Evolutionary conservation across 1,140 invertebrate genomes (phyloP), one percentile per base, ranked within the genome.

Genomic region (Matsumurasca onukii): DNA sequence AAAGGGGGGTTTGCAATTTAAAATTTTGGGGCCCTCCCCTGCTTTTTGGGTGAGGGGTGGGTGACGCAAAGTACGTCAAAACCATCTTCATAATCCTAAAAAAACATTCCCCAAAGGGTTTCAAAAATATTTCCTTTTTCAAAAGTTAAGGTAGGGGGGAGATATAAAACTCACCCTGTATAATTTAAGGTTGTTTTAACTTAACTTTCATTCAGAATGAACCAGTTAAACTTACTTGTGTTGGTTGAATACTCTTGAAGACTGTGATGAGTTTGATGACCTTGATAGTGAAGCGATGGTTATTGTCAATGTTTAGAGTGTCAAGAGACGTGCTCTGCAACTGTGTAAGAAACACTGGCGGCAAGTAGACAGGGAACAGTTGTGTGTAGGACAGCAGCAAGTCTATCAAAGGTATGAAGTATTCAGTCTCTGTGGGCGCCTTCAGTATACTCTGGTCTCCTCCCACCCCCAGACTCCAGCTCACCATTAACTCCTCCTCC

Each of bases 351-450:
- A 59, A 59, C 24, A 29, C 25, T 2, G 55, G 22, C 22, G 55
- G 55, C 2, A 59, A 27, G n/a, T 59, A 59, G 2, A 59, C 5
- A 25, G 55, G 25, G 25, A 59, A 59, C 55, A 59, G 24, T 27
- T 59, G 55, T 22, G 55, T 22, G 55, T 27, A 59, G 55, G 55
- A 59, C 3, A 59, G 25, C 55, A 59, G 55, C 24, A 59, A 27
- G 3, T 59, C 55, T n/a, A 59, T 12, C 55, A 59, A 27, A 27
- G 55, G 55, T 3, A 59, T 9, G 55, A 27, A 59, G 25, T 59
- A 59, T 13, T 59, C 55, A 5, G 55, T 59, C 55, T 59, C 55
- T n/a, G 55, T 29, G 2, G 55, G 55, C 3, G n/a, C 25, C 5
- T 25, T 25, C 22, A 59, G 55, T 29, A 27, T 3, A 3, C 55